Evolutionary conservation across 2,888 invertebrate species (phyloP).

Genomic region (Drosophila eohydei): DNA sequence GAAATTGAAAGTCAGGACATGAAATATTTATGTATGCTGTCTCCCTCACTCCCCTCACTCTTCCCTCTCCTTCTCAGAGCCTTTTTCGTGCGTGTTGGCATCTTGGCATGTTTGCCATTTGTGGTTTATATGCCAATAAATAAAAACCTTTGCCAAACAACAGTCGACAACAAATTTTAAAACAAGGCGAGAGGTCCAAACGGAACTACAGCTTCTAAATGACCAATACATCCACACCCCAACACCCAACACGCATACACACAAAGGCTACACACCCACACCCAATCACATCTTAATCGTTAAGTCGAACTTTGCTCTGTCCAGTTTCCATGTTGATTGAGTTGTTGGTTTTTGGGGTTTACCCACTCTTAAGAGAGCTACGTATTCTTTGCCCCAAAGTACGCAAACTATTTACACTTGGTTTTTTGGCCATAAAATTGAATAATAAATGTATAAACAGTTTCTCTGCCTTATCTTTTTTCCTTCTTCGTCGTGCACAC

Average conservation of each 20-base stretch:
- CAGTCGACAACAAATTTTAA: constrained; percentile 67
- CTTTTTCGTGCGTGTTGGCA: constrained; percentile 51
- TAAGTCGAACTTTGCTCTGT: constrained; percentile 56
- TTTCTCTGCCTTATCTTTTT: constrained; percentile 17
- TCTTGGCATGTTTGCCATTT: constrained; percentile 70
- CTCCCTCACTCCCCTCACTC: background rate
- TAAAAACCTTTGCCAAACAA: constrained; percentile 67
- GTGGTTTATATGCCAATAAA: constrained; percentile 77
- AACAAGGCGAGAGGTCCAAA: constrained; percentile 33
- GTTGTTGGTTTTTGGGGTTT: constrained; percentile 62
- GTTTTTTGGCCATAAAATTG: constrained; percentile 71
- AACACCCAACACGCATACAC: constrained; percentile 20
- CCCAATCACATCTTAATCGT: constrained; percentile 53
- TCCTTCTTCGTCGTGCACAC: constrained; percentile 15
- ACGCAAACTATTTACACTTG: constrained; percentile 74
- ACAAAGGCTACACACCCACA: constrained; percentile 16
- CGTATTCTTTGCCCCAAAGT: constrained; percentile 34
- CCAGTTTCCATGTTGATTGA: constrained; percentile 63
- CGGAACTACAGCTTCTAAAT: constrained; percentile 49
- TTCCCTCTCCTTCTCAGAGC: background rate
- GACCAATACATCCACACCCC: constrained; percentile 46
- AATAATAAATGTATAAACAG: constrained; percentile 68
- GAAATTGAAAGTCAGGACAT: constrained; percentile 77
- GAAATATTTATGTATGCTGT: constrained; percentile 68
- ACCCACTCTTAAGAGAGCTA: background rate